Evolutionary conservation across 2,888 invertebrate genomes (phyloP).

Genomic region (Bugula neritina): DNA sequence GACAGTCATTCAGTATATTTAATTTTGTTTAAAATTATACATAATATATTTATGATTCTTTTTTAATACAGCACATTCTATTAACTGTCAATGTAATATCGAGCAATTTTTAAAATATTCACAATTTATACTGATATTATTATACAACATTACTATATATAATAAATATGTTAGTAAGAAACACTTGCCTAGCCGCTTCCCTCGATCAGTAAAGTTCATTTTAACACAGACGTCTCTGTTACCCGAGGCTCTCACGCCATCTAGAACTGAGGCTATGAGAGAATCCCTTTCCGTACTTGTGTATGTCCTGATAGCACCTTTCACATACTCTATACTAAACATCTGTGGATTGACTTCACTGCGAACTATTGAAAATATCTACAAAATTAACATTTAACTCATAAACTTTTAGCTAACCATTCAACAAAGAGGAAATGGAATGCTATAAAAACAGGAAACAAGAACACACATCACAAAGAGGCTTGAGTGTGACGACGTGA

Average conservation of each 20-base stretch:
- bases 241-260: conserved; percentile 92
- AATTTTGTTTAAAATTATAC: no score
- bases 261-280: conserved; percentile 84
- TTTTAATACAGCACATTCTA: no score
- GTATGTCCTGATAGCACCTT: conserved; percentile 80
- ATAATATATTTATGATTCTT: no score
- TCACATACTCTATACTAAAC: conserved; percentile 88
- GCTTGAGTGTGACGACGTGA: conserved; percentile 74
- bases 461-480: conserved; percentile 55
- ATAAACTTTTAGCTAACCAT: no score
- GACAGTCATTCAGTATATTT: no score
- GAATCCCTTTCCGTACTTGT: conserved; percentile 91
- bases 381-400: conserved; percentile 28
- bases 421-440: no score
- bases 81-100: no score
- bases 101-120: no score
- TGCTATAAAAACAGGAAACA: no score
- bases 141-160: no score
- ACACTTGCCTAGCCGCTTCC: conserved; percentile 64
- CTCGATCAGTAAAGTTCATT: conserved; percentile 75
- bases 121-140: no score
- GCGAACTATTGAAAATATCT: conserved; percentile 85
- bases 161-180: no score
- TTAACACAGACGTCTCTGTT: conserved; percentile 93
- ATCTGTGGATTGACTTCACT: conserved; percentile 85